Evolutionary conservation across 2,888 invertebrate genomes (phyloP), one percentile per base, ranked within the genome.

Genomic region (Rosalia funebris): DNA sequence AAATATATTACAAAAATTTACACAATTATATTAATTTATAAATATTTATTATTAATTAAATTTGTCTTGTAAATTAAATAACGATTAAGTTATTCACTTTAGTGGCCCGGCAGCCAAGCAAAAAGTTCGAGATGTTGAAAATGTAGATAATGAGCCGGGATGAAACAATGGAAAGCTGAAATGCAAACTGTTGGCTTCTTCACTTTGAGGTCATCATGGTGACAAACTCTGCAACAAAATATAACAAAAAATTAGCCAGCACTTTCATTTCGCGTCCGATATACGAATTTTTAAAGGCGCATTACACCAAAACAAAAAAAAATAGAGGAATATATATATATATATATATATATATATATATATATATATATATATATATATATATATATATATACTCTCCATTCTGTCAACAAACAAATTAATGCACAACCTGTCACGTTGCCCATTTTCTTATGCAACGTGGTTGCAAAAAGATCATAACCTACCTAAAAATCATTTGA

Each of bases 181-280:
- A 79, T 79, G 78, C 79, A 84, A 85, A 69, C 71, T 69, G 84
- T 85, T 84, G 87, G 87, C 88, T 89, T 86, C 89, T 89, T 95
- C 94, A 95, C 92, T 95, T 95, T 89, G 95, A 95, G 89, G 95
- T 95, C 95, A 95, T 95, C 95, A 95, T 95, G 89, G 95, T 95
- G 89, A 95, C 95, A 89, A 95, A 95, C 90, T 95, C 95, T 95
- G 90, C 31, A 92, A 90, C 81, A 83, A 82, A 81, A 79, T 20
- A 50, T 25, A 25, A 15, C 12, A 1, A 78, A 75, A 71, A 74
- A 71, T 54, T 60, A 31, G 9, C 37, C 36, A 11, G 19, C 15
- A 15, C 34, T 36, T 25, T 39, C 14, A 14, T 45, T 16, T n/a
- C 17, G 12, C 17, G 2, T 7, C 2, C 14, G 17, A 11, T 12